Conservation (phyloP, 2,888 invertebrate species). For the Callinectes sapidus region DNA sequence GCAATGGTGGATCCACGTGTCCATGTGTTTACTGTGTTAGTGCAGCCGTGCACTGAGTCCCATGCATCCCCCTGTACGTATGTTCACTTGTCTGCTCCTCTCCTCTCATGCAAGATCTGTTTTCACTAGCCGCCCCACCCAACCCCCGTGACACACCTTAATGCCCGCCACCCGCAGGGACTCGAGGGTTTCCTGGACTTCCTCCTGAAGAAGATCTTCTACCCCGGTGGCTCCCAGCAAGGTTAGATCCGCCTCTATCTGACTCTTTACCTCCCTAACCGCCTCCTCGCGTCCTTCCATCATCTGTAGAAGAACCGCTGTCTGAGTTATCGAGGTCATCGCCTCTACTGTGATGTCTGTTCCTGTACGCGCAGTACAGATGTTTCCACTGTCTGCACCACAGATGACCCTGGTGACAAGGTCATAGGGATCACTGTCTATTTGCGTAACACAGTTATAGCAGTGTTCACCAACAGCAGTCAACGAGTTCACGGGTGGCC, state of each 20-base stretch:
- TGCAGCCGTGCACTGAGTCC: background rate
- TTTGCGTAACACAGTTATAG: background rate
- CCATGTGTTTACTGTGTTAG: background rate
- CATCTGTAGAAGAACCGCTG: slow-evolving; percentile 14
- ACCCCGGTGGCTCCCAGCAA: slow-evolving; percentile 91
- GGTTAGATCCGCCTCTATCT: slow-evolving; percentile 80
- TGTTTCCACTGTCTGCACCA: background rate
- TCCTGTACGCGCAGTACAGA: background rate
- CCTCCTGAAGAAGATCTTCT: slow-evolving; percentile 91
- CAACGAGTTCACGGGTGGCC: background rate
- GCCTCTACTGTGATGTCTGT: background rate
- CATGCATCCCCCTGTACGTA: background rate
- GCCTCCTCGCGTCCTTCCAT: slow-evolving; percentile 76
- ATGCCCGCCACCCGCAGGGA: slow-evolving; percentile 87
- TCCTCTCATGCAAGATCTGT: too few relatives aligned
- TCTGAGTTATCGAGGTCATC: background rate
- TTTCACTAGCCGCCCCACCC: background rate
- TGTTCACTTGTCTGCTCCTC: background rate
- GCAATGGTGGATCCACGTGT: background rate
- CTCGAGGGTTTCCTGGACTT: slow-evolving; percentile 88
- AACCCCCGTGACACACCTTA: slow-evolving; percentile 78
- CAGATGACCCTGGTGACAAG: background rate
- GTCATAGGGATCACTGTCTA: background rate
- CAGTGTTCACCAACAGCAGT: background rate
- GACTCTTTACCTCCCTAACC: slow-evolving; percentile 77